Percentiles rank a stretch among this genome's conserved stretches.
Conservation (phyloP, 2,797 vertebrate species). For the Danio kyathit region DNA sequence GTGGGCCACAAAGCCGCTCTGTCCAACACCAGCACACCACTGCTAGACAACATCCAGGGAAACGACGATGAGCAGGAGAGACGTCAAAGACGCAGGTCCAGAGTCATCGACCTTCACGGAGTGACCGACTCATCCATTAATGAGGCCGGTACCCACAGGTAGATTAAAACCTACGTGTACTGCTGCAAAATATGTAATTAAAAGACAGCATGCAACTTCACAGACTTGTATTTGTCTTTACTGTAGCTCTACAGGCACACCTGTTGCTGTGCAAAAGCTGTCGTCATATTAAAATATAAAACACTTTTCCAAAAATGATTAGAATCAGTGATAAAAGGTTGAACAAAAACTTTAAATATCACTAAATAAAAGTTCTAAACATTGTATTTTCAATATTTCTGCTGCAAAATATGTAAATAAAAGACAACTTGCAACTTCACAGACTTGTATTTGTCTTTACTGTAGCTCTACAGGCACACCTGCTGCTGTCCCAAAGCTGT, state of each 20-base stretch:
- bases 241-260: constrained; percentile 76
- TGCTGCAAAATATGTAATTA: not conserved
- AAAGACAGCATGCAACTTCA: not conserved
- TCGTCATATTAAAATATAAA: constrained; percentile 70
- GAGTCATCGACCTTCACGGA: constrained; percentile 83
- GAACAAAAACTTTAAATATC: no score
- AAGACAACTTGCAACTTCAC: not conserved
- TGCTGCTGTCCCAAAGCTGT: constrained; percentile 83
- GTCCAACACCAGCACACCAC: constrained; percentile 78
- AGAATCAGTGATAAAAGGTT: no score
- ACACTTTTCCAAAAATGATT: no score
- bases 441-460: not conserved
- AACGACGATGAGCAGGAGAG: constrained; percentile 93
- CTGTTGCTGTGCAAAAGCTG: constrained; percentile 81
- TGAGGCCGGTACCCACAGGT: constrained; percentile 80
- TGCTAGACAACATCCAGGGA: constrained; percentile 82
- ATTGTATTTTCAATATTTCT: no score
- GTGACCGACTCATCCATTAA: constrained; percentile 73
- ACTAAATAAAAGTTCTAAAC: no score
- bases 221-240: not conserved
- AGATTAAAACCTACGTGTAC: not conserved
- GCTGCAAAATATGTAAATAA: not conserved
- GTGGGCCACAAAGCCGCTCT: constrained; percentile 72
- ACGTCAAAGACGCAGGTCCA: constrained; percentile 86
- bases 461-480: constrained; percentile 78